Evolutionary conservation across 2,113 vertebrate genomes (phyloP).

Genomic region (Lutjanus erythropterus): DNA sequence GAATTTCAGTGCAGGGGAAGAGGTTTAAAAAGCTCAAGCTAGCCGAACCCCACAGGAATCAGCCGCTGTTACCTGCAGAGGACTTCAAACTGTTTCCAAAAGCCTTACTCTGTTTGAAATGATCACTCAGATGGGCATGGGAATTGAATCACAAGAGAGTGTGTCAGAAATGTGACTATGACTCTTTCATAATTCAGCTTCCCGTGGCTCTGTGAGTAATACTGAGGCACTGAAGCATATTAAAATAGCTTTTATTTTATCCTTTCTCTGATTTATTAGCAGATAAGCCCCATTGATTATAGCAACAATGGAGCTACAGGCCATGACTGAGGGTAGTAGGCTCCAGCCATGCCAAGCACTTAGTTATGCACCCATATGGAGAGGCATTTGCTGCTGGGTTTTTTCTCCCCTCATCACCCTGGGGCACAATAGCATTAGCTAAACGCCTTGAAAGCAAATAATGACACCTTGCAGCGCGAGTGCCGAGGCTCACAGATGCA

Average conservation of each 20-base stretch:
- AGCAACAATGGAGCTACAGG: constrained; percentile 22
- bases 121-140: not conserved
- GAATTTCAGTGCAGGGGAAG: not conserved
- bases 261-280: constrained; percentile 31
- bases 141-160: constrained; percentile 23
- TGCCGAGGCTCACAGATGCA: constrained; percentile 53
- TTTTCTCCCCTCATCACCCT: constrained; percentile 16
- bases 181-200: constrained; percentile 10
- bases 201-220: not conserved
- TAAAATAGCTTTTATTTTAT: constrained; percentile 14
- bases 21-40: not conserved
- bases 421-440: constrained; percentile 55
- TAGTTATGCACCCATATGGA: constrained; percentile 57
- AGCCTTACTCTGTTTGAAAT: constrained; percentile 3
- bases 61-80: not conserved
- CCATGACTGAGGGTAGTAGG: not conserved
- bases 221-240: not conserved
- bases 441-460: constrained; percentile 66
- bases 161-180: constrained; percentile 7
- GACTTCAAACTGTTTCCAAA: constrained; percentile 7
- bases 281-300: constrained; percentile 7
- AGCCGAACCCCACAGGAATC: not conserved
- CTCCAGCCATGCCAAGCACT: constrained; percentile 25
- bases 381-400: constrained; percentile 48
- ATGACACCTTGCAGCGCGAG: constrained; percentile 50